Evolutionary conservation across 2,113 vertebrate genomes (phyloP).

Genomic region (Mustela nigripes): DNA sequence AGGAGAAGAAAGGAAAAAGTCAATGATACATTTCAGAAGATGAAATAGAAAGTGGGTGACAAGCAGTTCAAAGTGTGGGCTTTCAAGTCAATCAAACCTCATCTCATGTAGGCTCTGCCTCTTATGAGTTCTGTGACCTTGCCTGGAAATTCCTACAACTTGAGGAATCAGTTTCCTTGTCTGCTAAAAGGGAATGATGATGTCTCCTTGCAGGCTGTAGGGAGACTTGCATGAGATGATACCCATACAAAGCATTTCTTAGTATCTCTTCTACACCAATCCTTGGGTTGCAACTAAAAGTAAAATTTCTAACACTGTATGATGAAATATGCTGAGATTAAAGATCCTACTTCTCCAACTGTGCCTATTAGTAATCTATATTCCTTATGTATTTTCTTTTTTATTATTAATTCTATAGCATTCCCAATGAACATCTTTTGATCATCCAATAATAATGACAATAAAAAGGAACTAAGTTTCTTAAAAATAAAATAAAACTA

Average conservation of each 20-base stretch:
- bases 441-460: neutral
- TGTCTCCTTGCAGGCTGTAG: neutral
- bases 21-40: neutral
- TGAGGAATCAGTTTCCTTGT: neutral
- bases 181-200: neutral
- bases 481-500: constrained; percentile 44
- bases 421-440: neutral
- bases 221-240: neutral
- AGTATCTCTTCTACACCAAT: neutral
- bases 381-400: neutral
- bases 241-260: neutral
- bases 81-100: neutral
- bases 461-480: constrained; percentile 50
- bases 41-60: neutral
- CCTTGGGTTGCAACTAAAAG: neutral
- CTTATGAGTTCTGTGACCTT: neutral
- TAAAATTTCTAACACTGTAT: neutral
- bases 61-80: neutral
- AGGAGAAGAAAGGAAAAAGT: neutral
- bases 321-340: neutral
- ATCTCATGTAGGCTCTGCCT: neutral
- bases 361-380: too few relatives aligned
- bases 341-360: neutral
- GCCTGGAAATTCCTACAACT: neutral
- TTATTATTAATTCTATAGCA: constrained; percentile 5